phyloP scores from a whole-genome alignment of 2,888 invertebrate genomes.

The Chirona hameri region DNA sequence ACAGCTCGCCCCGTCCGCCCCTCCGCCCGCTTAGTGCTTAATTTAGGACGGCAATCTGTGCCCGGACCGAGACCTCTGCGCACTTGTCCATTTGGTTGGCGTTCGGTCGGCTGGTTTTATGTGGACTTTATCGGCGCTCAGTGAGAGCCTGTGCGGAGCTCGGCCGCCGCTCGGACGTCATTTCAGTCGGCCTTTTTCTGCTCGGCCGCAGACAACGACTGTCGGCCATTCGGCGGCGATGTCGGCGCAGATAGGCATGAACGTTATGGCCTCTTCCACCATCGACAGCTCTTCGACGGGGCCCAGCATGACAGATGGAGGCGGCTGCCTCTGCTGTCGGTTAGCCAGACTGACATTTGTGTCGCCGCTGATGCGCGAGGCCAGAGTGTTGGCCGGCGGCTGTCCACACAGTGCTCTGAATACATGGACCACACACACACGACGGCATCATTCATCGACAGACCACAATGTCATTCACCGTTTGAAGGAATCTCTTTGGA shows the following conservation, averaged over 20 bases:
- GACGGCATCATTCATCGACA: too few species aligned
- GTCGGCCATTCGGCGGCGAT: neutral
- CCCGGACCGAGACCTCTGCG: neutral
- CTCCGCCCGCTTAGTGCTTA: neutral
- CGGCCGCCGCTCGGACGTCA: neutral
- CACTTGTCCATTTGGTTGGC: neutral
- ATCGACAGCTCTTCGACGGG: neutral
- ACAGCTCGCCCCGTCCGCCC: neutral
- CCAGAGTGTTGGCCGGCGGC: too few species aligned
- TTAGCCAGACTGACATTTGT: too few species aligned
- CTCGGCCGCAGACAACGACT: neutral
- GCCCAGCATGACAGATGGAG: neutral
- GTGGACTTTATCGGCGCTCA: neutral
- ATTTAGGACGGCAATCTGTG: conserved; percentile 4
- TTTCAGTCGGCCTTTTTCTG: neutral
- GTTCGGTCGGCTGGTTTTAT: neutral
- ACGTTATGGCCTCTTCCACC: neutral
- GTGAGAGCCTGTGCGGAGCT: neutral
- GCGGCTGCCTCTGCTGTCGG: too few species aligned
- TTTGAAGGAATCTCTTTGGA: too few species aligned
- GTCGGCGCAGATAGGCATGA: neutral
- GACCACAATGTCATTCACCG: too few species aligned
- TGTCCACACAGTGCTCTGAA: too few species aligned
- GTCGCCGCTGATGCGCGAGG: too few species aligned
- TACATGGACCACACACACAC: too few species aligned